Evolutionary conservation across 1,140 invertebrate genomes (phyloP).

Genomic region (Drosophila novamexicana): DNA sequence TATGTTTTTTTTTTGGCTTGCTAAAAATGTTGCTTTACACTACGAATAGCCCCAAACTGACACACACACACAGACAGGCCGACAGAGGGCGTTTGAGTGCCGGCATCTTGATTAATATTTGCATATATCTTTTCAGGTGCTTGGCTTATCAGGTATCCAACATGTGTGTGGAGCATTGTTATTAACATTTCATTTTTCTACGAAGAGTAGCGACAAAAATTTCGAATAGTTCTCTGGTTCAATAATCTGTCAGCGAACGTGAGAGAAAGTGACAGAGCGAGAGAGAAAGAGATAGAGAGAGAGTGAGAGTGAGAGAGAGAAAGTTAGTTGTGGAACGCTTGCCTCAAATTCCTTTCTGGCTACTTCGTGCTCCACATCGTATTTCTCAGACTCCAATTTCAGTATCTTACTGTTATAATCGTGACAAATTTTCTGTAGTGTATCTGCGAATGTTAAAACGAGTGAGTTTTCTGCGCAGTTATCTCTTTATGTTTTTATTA

Average conservation of each 20-base stretch:
- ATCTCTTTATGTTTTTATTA: not conserved
- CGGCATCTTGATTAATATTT: slow-evolving; percentile 65
- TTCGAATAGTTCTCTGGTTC: slow-evolving; percentile 28
- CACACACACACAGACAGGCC: slow-evolving; percentile 41
- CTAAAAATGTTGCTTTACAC: slow-evolving; percentile 12
- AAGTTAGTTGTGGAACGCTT: slow-evolving; percentile 78
- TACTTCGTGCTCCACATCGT: slow-evolving; percentile 98
- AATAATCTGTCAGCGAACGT: slow-evolving; percentile 17
- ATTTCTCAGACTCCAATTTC: slow-evolving; percentile 96
- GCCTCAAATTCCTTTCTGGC: slow-evolving; percentile 96
- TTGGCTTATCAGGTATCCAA: slow-evolving; percentile 14
- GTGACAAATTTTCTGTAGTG: slow-evolving; percentile 93
- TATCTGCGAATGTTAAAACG: slow-evolving; percentile 86
- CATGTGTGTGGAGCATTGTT: slow-evolving; percentile 38
- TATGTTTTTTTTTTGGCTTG: slow-evolving; percentile 9
- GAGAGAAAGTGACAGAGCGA: slow-evolving; percentile 20
- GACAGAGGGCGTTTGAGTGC: slow-evolving; percentile 45
- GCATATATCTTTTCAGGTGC: slow-evolving; percentile 66
- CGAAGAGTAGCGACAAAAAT: slow-evolving; percentile 12
- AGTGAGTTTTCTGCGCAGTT: slow-evolving; percentile 32
- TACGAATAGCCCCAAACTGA: slow-evolving; percentile 30
- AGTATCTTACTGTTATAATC: slow-evolving; percentile 94
- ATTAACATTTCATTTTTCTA: slow-evolving; percentile 35
- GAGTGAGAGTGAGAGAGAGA: slow-evolving; percentile 17
- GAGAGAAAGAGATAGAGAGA: slow-evolving; percentile 14